phyloP scores from a whole-genome alignment of 2,113 vertebrate species.

The Oxygymnocypris stewartii region DNA sequence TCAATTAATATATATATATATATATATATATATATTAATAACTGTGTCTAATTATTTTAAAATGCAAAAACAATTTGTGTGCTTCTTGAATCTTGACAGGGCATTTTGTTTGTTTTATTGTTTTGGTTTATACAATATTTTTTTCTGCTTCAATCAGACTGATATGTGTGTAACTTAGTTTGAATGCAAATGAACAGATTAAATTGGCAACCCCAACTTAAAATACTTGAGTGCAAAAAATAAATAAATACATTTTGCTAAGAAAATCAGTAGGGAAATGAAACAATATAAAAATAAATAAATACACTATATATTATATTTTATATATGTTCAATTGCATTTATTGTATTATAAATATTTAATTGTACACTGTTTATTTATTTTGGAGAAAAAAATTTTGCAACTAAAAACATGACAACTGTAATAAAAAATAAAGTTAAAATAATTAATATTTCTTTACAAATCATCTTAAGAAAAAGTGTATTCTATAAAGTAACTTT shows the following conservation, averaged over 20 bases:
- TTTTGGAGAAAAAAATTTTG: neutral
- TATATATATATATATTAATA: neutral
- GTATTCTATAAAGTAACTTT: neutral
- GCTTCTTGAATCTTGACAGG: neutral
- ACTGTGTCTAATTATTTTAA: neutral
- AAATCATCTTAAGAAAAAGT: neutral
- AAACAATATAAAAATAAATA: neutral
- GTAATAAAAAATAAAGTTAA: no score
- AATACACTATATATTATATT: no score
- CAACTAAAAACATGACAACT: no score
- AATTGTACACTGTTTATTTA: no score
- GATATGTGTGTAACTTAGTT: neutral
- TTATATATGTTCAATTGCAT: no score
- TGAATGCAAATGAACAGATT: neutral
- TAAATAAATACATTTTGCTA: no score
- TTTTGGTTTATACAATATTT: no score
- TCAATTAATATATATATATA: neutral
- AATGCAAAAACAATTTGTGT: neutral
- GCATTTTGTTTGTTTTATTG: neutral
- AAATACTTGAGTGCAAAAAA: no score
- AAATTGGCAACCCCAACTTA: neutral
- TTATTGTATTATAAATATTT: no score
- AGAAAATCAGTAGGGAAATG: neutral
- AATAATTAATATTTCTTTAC: no score
- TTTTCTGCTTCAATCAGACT: neutral